A percentile compares a stretch with the other conserved stretches of the same genome.
phyloP scores from a whole-genome alignment of 2,113 vertebrate genomes.

The Willisornis vidua region DNA sequence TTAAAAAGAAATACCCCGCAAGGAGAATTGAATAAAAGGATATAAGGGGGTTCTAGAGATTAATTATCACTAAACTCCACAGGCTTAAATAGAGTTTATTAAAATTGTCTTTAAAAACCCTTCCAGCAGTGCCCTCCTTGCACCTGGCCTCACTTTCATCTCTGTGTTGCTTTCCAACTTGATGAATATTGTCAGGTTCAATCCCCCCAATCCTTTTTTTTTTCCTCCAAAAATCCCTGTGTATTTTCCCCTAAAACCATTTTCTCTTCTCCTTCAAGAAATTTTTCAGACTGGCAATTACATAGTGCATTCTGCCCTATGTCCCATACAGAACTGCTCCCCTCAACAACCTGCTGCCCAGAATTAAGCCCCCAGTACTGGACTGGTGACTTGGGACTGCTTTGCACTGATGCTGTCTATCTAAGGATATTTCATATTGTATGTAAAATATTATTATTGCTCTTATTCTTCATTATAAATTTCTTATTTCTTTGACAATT shows the following conservation, averaged over 20 bases:
- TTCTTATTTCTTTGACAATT: background rate
- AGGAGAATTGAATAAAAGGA: background rate
- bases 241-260: background rate
- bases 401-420: background rate
- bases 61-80: background rate
- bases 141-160: background rate
- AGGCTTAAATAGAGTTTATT: background rate
- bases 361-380: background rate
- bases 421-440: background rate
- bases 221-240: background rate
- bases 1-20: background rate
- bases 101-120: background rate
- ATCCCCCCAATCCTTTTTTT: accelerated
- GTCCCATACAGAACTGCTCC: background rate
- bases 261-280: background rate
- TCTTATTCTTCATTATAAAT: background rate
- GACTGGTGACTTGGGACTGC: background rate
- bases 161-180: background rate
- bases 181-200: background rate
- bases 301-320: background rate
- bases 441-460: background rate
- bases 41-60: background rate
- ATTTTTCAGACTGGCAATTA: background rate
- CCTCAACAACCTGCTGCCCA: background rate
- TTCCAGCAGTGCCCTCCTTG: background rate